Evolutionary conservation across 2,113 vertebrate genomes (phyloP).

Genomic region (Chloropsis cyanopogon): DNA sequence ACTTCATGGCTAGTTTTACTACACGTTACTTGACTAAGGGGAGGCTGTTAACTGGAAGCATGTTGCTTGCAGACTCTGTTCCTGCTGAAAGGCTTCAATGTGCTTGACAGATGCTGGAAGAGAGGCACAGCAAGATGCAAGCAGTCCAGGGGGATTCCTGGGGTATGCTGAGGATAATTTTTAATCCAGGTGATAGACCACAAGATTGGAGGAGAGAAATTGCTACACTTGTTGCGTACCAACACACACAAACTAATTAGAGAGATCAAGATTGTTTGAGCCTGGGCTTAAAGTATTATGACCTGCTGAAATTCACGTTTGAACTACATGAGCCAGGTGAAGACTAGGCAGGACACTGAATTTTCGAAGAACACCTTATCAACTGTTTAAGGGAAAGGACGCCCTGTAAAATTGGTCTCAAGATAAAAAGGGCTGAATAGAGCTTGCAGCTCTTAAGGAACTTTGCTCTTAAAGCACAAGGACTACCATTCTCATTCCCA

Average conservation of each 20-base stretch:
- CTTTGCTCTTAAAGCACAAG: background rate
- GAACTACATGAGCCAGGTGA: background rate
- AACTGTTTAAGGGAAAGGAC: background rate
- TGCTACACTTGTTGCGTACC: background rate
- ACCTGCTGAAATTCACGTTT: background rate
- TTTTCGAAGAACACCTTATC: background rate
- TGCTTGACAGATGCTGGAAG: background rate
- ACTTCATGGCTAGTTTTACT: background rate
- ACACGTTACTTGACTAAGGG: background rate
- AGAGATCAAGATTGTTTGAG: background rate
- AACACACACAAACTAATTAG: background rate
- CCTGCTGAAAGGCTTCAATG: background rate
- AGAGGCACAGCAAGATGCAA: background rate
- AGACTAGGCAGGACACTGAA: background rate
- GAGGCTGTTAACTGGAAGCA: background rate
- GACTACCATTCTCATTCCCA: background rate
- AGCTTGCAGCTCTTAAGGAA: background rate
- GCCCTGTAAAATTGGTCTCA: background rate
- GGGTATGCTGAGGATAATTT: background rate
- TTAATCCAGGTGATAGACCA: background rate
- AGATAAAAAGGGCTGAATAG: background rate
- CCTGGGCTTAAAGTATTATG: background rate
- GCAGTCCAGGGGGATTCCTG: background rate
- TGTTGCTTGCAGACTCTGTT: background rate
- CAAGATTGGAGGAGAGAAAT: background rate